These are phyloP conservation scores for Ptychadena robeensis DNA, from an alignment of 2,797 vertebrate species.

Conservation along the genomic window DNA sequence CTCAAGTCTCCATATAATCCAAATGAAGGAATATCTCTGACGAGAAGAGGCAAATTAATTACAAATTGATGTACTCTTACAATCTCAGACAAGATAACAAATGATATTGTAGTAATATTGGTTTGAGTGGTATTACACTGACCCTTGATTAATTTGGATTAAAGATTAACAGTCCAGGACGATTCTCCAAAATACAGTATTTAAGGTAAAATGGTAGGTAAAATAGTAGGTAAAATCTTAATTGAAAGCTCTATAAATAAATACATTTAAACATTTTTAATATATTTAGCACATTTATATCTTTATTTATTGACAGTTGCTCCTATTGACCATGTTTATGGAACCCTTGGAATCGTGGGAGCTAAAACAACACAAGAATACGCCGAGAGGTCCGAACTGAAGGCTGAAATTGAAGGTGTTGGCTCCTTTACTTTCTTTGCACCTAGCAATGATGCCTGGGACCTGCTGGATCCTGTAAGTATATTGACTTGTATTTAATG, in stretches of 20 bases:
- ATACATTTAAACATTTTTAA: neutral
- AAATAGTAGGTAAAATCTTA: too few species aligned
- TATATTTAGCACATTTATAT: neutral
- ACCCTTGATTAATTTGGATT: neutral
- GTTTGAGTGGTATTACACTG: too few species aligned
- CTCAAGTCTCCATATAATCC: too few species aligned
- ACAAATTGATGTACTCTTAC: too few species aligned
- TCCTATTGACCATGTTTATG: slow-evolving; percentile 93
- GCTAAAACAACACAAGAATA: slow-evolving; percentile 86
- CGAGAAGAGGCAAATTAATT: too few species aligned
- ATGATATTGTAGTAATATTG: too few species aligned
- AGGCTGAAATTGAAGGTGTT: slow-evolving; percentile 88
- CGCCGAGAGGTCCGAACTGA: slow-evolving; percentile 85
- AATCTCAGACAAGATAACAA: too few species aligned
- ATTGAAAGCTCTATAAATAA: too few species aligned
- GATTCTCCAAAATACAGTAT: too few species aligned
- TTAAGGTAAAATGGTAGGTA: too few species aligned
- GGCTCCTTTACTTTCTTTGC: slow-evolving; percentile 95
- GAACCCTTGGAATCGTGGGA: slow-evolving; percentile 87
- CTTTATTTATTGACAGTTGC: slow-evolving; percentile 78
- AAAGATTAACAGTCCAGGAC: too few species aligned
- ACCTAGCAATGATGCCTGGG: slow-evolving; percentile 96
- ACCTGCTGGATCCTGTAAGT: slow-evolving; percentile 82
- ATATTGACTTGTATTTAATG: neutral
- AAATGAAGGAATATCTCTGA: neutral